A percentile compares a stretch with the other conserved stretches of the same genome.
phyloP scores from a whole-genome alignment of 2,113 vertebrate genomes.

The Ophthalmolycus amberensis region DNA sequence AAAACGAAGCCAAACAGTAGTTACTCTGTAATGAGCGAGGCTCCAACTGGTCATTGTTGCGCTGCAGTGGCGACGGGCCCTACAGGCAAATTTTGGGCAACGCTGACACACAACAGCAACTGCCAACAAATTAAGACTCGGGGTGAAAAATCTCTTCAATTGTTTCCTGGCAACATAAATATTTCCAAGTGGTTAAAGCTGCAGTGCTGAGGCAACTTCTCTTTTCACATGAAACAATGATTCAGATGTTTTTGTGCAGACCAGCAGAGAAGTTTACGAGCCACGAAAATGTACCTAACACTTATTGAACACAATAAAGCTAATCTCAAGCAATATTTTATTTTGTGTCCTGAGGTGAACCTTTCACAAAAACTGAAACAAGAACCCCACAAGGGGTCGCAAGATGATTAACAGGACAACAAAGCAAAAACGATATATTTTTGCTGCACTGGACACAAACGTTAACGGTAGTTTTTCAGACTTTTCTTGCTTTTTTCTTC shows the following conservation, averaged over 20 bases:
- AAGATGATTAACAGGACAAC: background rate
- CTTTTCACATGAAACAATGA: slow-evolving; percentile 54
- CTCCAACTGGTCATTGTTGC: slow-evolving; percentile 48
- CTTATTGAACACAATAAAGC: slow-evolving; percentile 48
- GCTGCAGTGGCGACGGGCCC: slow-evolving; percentile 43
- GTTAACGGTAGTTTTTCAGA: background rate
- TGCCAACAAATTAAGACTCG: slow-evolving; percentile 67
- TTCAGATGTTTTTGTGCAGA: slow-evolving; percentile 59
- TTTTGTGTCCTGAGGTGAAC: slow-evolving; percentile 46
- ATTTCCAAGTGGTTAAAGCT: slow-evolving; percentile 80
- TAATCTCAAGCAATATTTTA: slow-evolving; percentile 25
- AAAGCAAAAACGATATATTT: background rate
- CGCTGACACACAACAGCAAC: slow-evolving; percentile 43
- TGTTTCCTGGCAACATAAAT: slow-evolving; percentile 79
- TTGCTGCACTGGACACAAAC: background rate
- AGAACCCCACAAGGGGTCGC: background rate
- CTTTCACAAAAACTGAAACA: background rate
- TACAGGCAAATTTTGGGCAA: slow-evolving; percentile 59
- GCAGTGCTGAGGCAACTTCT: slow-evolving; percentile 57
- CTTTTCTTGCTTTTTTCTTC: background rate
- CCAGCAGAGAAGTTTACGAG: slow-evolving; percentile 54
- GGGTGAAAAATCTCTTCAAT: slow-evolving; percentile 69
- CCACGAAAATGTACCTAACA: slow-evolving; percentile 55
- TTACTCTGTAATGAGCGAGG: slow-evolving; percentile 60
- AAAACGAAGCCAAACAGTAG: slow-evolving; percentile 56